phyloP scores from a whole-genome alignment of 2,113 vertebrate species.

The Aythya baeri region DNA sequence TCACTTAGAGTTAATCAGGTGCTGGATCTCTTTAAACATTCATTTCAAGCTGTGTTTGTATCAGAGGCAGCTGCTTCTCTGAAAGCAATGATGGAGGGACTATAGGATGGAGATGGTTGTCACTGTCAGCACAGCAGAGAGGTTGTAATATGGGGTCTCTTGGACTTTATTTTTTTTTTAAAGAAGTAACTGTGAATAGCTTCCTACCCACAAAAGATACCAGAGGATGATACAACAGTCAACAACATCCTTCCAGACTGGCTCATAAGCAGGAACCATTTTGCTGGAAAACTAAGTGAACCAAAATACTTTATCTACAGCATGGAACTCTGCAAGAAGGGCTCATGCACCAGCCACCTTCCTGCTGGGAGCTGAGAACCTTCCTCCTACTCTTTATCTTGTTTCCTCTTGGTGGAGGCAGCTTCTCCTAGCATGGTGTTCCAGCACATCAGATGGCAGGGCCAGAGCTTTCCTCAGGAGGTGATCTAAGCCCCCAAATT shows the following conservation, averaged over 20 bases:
- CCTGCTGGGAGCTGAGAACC: not conserved
- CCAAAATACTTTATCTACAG: not conserved
- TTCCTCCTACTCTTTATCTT: not conserved
- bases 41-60: not conserved
- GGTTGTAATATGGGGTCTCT: not conserved
- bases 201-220: not conserved
- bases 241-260: not conserved
- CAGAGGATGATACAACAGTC: not conserved
- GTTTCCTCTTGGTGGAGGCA: not conserved
- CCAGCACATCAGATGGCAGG: not conserved
- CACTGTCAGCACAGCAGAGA: not conserved
- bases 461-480: not conserved
- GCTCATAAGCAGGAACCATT: not conserved
- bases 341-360: fast-evolving
- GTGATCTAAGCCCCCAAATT: not conserved
- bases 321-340: not conserved
- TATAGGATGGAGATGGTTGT: not conserved
- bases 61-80: not conserved
- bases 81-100: not conserved
- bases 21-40: not conserved
- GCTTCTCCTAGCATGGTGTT: not conserved
- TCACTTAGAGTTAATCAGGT: not conserved
- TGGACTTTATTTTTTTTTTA: not conserved
- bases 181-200: not conserved
- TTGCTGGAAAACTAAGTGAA: fast-evolving